Evolutionary conservation across 2,113 vertebrate genomes (phyloP).

Genomic region (Caranx ignobilis): DNA sequence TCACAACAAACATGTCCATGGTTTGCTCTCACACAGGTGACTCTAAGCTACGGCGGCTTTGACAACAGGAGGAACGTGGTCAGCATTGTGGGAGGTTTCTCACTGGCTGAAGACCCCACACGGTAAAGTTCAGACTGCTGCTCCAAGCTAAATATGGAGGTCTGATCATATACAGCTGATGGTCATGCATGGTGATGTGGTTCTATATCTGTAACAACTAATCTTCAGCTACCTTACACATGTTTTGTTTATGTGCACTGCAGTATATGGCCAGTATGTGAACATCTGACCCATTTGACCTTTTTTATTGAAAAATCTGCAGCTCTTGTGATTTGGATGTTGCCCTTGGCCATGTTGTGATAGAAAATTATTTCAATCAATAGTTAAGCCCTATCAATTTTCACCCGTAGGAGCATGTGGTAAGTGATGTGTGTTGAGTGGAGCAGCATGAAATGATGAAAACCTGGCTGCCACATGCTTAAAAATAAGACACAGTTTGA

Average conservation of each 20-base stretch:
- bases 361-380: no score
- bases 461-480: neutral
- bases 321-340: no score
- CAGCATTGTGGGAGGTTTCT: constrained; percentile 88
- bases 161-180: neutral
- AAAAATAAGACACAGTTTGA: neutral
- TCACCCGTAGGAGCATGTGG: no score
- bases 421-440: no score
- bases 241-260: neutral
- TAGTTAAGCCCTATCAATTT: no score
- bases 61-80: constrained; percentile 94
- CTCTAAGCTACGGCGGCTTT: constrained; percentile 95
- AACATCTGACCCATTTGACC: neutral
- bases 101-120: constrained; percentile 91
- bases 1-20: neutral
- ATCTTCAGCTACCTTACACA: neutral
- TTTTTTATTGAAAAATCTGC: no score
- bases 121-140: constrained; percentile 79
- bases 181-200: neutral
- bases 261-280: no score
- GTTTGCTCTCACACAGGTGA: constrained; percentile 85
- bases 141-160: neutral
- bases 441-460: neutral
- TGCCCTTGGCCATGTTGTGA: no score
- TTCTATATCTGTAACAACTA: neutral